These are phyloP conservation scores for Drosophila santomea DNA, from an alignment of 1,140 invertebrate genomes.

Conservation along the genomic window DNA sequence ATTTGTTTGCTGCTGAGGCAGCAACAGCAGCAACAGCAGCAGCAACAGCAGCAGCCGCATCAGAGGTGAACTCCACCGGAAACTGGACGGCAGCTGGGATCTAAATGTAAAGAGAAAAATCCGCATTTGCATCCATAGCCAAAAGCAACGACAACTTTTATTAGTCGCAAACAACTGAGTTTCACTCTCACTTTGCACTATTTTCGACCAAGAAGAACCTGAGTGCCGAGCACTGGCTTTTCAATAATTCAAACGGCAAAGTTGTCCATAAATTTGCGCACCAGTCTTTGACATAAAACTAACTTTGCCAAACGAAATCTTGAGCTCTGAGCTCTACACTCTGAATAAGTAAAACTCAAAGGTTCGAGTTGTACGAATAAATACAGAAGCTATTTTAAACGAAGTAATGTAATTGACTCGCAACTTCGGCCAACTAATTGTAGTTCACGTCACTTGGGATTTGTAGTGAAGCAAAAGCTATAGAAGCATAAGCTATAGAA, in stretches of 20 bases:
- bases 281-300: slow-evolving; percentile 42
- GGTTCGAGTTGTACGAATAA: slow-evolving; percentile 1
- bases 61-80: slow-evolving; percentile 8
- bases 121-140: background rate
- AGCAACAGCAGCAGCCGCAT: slow-evolving; percentile 43
- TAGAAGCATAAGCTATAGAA: background rate
- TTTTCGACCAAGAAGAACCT: slow-evolving; percentile 1
- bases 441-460: background rate
- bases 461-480: background rate
- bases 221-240: slow-evolving; percentile 10
- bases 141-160: background rate
- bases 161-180: background rate
- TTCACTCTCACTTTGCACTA: slow-evolving; percentile 5
- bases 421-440: background rate
- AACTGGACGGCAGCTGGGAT: background rate
- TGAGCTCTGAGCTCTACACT: background rate
- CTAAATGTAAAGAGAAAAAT: slow-evolving; percentile 11
- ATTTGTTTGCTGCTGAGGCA: slow-evolving; percentile 66
- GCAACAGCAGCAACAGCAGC: slow-evolving; percentile 48
- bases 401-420: slow-evolving; percentile 2
- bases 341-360: slow-evolving; percentile 2
- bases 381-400: slow-evolving; percentile 1
- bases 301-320: slow-evolving; percentile 30
- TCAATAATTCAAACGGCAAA: slow-evolving; percentile 43
- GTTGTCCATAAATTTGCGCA: slow-evolving; percentile 29